Evolutionary conservation across 1,140 invertebrate genomes (phyloP).

Genomic region (Cecropterus lyciades): DNA sequence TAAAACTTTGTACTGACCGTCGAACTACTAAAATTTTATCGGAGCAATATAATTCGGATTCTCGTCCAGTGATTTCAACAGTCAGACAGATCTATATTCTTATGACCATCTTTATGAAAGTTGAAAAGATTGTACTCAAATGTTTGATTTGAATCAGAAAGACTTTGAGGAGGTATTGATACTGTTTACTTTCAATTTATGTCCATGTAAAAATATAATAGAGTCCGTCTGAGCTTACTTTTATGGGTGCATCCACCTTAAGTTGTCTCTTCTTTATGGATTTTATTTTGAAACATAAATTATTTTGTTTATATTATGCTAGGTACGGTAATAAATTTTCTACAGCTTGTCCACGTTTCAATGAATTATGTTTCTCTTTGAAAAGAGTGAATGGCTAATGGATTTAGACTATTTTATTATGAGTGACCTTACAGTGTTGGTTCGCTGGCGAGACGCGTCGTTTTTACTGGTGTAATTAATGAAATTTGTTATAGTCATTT

Average conservation of each 20-base stretch:
- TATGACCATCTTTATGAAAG: slow-evolving; percentile 19
- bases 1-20: slow-evolving; percentile 30
- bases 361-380: slow-evolving; percentile 25
- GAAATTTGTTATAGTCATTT: slow-evolving; percentile 9
- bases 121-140: slow-evolving; percentile 28
- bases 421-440: slow-evolving; percentile 17
- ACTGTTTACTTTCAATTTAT: slow-evolving; percentile 48
- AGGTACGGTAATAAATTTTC: slow-evolving; percentile 17
- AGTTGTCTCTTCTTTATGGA: slow-evolving; percentile 39
- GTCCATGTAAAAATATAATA: slow-evolving; percentile 41
- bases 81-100: slow-evolving; percentile 20
- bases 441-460: neutral
- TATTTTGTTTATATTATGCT: slow-evolving; percentile 26
- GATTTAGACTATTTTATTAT: slow-evolving; percentile 19
- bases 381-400: slow-evolving; percentile 18
- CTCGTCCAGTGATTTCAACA: slow-evolving; percentile 28
- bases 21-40: slow-evolving; percentile 31
- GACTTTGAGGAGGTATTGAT: slow-evolving; percentile 32
- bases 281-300: slow-evolving; percentile 41
- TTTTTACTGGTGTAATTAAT: slow-evolving; percentile 15
- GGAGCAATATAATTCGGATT: slow-evolving; percentile 25
- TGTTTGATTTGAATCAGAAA: slow-evolving; percentile 38
- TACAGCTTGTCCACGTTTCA: slow-evolving; percentile 16
- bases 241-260: slow-evolving; percentile 49
- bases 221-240: slow-evolving; percentile 38